Base-by-base conservation (phyloP, 2,113 vertebrate species). In the Stomatorhinus ivindoensis region DNA sequence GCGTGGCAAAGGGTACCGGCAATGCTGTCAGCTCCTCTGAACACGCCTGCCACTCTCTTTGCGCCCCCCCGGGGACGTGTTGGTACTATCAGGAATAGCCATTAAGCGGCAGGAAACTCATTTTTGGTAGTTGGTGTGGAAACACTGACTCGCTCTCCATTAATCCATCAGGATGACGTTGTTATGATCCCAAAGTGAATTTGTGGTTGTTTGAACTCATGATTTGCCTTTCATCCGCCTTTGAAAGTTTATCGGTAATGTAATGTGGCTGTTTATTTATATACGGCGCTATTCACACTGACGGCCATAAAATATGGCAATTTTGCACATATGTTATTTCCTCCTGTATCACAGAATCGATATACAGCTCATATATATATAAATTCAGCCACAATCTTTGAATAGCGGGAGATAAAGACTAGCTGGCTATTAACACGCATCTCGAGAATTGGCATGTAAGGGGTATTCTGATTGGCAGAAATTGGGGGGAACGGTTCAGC, bases 321-420 rank as follows among this genome's bases (percentile, higher is more conserved):
- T 44, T 31, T 76, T 21, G 27, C 44, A n/a, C 55, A 31, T 48
- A 4, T 31, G 24, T 31, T 50, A 11, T 35, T 24, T 39, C 24
- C 15, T 31, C 3, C 21, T 21, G 15, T 27, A 15, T 88, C 42
- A 85, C 44, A 47, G 85, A 92, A 48, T 86, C 42, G 17, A 65
- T 8, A 1, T 50, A 31, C 11, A 46, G 19, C 39, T 44, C 10
- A 17, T 19, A 76, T 76, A 76, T 76, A 39, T 76, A 17, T 76
- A 76, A 39, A 35, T 39, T 4, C 15, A 48, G 21, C 1, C 50
- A 47, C 55, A 0, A 76, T 80, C 39, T 44, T 91, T 35, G 89
- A 44, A 83, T 82, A 51, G 44, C 85, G 90, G 92, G 89, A 92
- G 84, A 90, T 88, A 27, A 86, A 65, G 27, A 53, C 42, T 89